Evolutionary conservation across 92 coral and sea anemone genomes (phyloP).

Genomic region (Hydrozoanthus gracilis): DNA sequence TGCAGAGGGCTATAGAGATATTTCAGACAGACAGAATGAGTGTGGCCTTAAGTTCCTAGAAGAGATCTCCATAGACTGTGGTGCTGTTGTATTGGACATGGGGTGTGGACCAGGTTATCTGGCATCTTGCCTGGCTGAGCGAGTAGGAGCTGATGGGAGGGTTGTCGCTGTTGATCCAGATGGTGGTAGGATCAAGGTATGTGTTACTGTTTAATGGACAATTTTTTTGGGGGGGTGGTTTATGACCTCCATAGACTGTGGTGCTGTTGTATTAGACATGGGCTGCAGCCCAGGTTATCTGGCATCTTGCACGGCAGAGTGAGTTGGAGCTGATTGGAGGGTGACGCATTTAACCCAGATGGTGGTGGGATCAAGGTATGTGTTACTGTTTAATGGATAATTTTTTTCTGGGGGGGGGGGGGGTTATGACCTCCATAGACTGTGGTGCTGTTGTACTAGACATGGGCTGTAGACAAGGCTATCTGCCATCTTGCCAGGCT

Average conservation of each 20-base stretch:
- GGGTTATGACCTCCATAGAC: not conserved
- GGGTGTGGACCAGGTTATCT: slow-evolving; percentile 41
- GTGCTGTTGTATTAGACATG: slow-evolving; percentile 16
- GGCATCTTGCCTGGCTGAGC: slow-evolving; percentile 36
- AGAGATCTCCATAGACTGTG: slow-evolving; percentile 1
- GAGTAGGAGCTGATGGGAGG: slow-evolving; percentile 4
- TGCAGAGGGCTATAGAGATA: slow-evolving; percentile 22
- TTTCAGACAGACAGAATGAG: slow-evolving; percentile 25
- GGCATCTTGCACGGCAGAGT: slow-evolving; percentile 13
- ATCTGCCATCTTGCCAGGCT: slow-evolving; percentile 8
- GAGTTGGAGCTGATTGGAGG: not conserved
- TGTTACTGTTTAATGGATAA: no score
- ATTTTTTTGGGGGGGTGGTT: not conserved
- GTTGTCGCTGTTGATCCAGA: slow-evolving; percentile 43
- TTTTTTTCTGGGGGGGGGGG: not conserved
- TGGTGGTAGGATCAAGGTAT: slow-evolving; percentile 33
- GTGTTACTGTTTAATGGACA: not conserved
- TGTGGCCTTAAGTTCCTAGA: slow-evolving; percentile 35
- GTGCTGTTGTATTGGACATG: slow-evolving; percentile 31
- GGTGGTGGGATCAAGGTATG: not conserved
- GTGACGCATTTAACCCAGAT: not conserved
- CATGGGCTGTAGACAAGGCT: slow-evolving; percentile 24
- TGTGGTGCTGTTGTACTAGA: not conserved
- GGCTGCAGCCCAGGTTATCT: slow-evolving; percentile 15
- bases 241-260: not conserved